Evolutionary conservation across 2,113 vertebrate species (phyloP).

Genomic region (Plestiodon gilberti): DNA sequence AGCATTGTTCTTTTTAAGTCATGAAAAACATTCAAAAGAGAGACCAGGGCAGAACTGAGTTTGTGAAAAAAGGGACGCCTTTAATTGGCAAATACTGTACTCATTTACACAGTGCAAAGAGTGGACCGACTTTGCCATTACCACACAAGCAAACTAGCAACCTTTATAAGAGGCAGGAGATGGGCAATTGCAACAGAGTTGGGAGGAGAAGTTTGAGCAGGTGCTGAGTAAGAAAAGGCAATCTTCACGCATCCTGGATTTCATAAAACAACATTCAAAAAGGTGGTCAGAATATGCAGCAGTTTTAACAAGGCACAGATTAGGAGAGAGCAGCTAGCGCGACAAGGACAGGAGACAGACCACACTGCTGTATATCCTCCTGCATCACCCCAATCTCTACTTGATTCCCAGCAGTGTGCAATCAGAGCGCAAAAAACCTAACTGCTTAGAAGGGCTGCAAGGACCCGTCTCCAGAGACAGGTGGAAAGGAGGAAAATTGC

Average conservation of each 20-base stretch:
- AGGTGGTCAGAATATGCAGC: neutral
- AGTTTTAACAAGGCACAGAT: conserved; percentile 17
- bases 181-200: neutral
- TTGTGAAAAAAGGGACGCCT: conserved; percentile 52
- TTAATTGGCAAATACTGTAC: conserved; percentile 58
- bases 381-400: neutral
- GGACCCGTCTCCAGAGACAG: neutral
- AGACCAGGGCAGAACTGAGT: neutral
- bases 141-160: conserved; percentile 55
- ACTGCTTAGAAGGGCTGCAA: neutral
- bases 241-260: neutral
- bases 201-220: conserved; percentile 15
- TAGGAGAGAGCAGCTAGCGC: neutral
- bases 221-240: neutral
- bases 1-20: neutral
- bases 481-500: neutral
- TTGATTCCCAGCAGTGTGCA: neutral
- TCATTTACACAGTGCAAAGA: conserved; percentile 60
- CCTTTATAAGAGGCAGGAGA: conserved; percentile 40
- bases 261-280: neutral
- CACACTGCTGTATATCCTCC: neutral
- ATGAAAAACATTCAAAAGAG: neutral
- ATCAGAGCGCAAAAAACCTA: neutral
- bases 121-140: conserved; percentile 66
- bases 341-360: neutral